A percentile compares a stretch with the other conserved stretches of the same genome.
These are phyloP conservation scores for Rhamphomyia laevipes DNA, from an alignment of 2,888 invertebrate genomes.

Conservation along the genomic window DNA sequence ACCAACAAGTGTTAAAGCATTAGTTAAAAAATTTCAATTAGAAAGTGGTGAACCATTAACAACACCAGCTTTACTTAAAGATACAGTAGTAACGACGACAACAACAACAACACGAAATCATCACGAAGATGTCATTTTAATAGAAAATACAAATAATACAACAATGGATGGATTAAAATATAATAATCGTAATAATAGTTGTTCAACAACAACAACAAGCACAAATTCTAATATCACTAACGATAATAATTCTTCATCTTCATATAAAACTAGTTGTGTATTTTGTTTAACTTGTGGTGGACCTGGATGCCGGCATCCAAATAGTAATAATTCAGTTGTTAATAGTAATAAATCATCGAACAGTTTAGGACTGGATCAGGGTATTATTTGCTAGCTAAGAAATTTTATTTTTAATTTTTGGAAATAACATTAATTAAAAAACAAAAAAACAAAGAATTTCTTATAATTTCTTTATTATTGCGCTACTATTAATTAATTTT, in stretches of 20 bases:
- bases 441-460: too few species aligned
- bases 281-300: slow-evolving; percentile 22
- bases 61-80: slow-evolving; percentile 10
- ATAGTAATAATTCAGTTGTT: slow-evolving; percentile 14
- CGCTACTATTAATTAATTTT: not conserved
- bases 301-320: slow-evolving; percentile 24
- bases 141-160: not conserved
- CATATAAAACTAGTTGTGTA: slow-evolving; percentile 21
- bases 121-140: slow-evolving; percentile 11
- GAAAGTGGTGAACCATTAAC: slow-evolving; percentile 18
- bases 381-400: slow-evolving; percentile 39
- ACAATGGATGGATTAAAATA: not conserved
- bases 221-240: not conserved
- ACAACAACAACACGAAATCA: slow-evolving; percentile 14
- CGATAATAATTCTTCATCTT: slow-evolving; percentile 10
- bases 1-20: slow-evolving; percentile 35
- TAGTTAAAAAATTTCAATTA: slow-evolving; percentile 37
- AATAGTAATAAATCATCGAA: slow-evolving; percentile 27
- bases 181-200: not conserved
- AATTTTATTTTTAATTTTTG: not conserved
- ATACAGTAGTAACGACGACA: slow-evolving; percentile 10
- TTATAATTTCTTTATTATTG: not conserved
- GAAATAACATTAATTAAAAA: not conserved
- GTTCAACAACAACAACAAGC: slow-evolving; percentile 13
- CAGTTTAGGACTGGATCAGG: slow-evolving; percentile 36